phyloP scores from a whole-genome alignment of 2,888 invertebrate species.

The Leucophora obtusa region DNA sequence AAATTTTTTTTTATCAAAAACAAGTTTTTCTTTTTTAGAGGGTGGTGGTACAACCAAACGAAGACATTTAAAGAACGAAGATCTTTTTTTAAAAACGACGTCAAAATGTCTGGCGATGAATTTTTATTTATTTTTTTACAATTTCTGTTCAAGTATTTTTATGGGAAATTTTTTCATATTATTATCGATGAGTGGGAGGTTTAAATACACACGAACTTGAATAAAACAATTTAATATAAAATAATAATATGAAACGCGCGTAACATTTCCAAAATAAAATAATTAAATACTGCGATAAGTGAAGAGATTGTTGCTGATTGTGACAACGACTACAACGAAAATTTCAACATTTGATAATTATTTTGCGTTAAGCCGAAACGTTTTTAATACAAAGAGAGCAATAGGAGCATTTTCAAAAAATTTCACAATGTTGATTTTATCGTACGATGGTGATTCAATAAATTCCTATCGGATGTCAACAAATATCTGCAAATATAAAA shows the following conservation, averaged over 20 bases:
- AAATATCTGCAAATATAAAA: slow-evolving; percentile 17
- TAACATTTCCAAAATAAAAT: slow-evolving; percentile 12
- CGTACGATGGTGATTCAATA: not conserved
- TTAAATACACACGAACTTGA: not conserved
- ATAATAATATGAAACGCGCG: slow-evolving; percentile 23
- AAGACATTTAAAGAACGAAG: not conserved
- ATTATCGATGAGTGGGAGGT: not conserved
- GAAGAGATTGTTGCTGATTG: not conserved
- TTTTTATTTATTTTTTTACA: not conserved
- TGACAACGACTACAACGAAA: slow-evolving; percentile 6
- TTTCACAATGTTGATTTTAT: slow-evolving; percentile 37
- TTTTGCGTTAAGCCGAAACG: not conserved
- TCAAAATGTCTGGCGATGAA: not conserved
- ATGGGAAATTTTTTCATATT: not conserved
- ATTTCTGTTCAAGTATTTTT: not conserved
- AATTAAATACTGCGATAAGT: slow-evolving; percentile 7
- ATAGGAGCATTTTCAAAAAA: slow-evolving; percentile 16
- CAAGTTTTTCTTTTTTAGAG: slow-evolving; percentile 9
- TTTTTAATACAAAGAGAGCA: not conserved
- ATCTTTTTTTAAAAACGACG: not conserved
- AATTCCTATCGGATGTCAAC: not conserved
- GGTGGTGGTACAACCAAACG: not conserved
- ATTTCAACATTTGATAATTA: slow-evolving; percentile 11
- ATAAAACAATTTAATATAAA: not conserved
- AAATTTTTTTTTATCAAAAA: slow-evolving; percentile 12